Conservation (phyloP, 1,140 invertebrate genomes). For the Dinothrombium tinctorium region DNA sequence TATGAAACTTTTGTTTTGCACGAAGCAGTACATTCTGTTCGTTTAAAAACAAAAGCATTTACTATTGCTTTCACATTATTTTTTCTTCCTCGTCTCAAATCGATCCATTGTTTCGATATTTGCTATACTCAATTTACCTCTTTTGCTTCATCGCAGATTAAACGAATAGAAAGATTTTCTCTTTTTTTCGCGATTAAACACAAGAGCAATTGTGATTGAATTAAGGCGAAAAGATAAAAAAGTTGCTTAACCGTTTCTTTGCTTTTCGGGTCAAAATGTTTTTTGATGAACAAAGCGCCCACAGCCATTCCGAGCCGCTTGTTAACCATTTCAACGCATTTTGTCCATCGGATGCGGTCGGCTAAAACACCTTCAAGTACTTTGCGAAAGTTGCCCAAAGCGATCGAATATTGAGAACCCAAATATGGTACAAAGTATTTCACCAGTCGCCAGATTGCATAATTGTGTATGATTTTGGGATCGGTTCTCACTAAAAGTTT, state of each 20-base stretch:
- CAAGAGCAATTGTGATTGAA: no score
- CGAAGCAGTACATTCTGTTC: no score
- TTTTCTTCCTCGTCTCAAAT: no score
- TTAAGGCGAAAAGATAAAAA: no score
- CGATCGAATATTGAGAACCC: conserved; percentile 50
- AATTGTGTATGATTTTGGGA: conserved; percentile 31
- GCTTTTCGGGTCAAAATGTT: conserved; percentile 58
- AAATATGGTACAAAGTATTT: conserved; percentile 46
- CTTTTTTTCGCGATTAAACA: no score
- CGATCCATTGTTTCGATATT: no score
- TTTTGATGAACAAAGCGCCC: conserved; percentile 58
- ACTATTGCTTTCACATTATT: no score
- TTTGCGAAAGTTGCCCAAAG: conserved; percentile 47
- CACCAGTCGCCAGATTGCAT: conserved; percentile 45
- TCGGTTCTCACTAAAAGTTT: conserved; percentile 6
- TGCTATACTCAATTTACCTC: no score
- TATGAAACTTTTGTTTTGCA: no score
- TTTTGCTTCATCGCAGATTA: no score
- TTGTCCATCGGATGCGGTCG: conserved; percentile 37
- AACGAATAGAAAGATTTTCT: no score
- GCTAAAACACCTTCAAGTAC: conserved; percentile 51
- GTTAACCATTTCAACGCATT: conserved; percentile 47
- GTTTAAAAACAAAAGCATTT: no score
- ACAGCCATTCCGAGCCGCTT: conserved; percentile 58
- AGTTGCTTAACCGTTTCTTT: conserved; percentile 33